A percentile compares a stretch with the other conserved stretches of the same genome.
These are phyloP conservation scores for Gymnobelideus leadbeateri DNA, from an alignment of 2,113 vertebrate species.

Conservation along the genomic window DNA sequence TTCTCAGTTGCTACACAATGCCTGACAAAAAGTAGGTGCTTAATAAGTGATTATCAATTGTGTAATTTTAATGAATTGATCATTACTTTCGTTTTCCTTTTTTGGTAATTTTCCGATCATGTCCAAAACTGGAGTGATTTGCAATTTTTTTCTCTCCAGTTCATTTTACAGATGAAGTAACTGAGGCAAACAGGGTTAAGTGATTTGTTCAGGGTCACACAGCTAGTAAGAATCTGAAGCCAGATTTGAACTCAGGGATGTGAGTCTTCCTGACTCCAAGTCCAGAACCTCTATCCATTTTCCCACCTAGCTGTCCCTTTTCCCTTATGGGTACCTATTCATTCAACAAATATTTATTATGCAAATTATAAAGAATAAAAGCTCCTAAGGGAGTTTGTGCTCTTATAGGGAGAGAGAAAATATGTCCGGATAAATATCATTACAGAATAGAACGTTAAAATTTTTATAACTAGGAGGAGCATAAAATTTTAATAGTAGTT, in stretches of 20 bases:
- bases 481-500: too few species aligned
- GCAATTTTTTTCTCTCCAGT: too few species aligned
- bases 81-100: background rate
- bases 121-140: too few species aligned
- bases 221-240: too few species aligned
- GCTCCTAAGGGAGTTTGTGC: background rate
- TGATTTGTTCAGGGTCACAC: too few species aligned
- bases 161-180: too few species aligned
- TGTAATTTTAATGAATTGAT: background rate
- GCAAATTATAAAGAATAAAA: background rate
- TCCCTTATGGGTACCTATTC: background rate
- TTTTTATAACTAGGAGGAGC: too few species aligned
- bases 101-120: background rate
- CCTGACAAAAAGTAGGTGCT: background rate
- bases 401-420: background rate
- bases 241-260: too few species aligned
- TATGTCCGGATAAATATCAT: background rate
- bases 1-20: background rate
- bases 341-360: background rate
- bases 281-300: too few species aligned
- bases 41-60: background rate
- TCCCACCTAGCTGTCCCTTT: too few species aligned
- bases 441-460: background rate
- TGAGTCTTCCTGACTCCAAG: too few species aligned
- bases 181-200: too few species aligned